Evolutionary conservation across 2,797 vertebrate species (phyloP), one percentile per base, ranked within the genome.

Genomic region (Gephyroberyx darwinii): DNA sequence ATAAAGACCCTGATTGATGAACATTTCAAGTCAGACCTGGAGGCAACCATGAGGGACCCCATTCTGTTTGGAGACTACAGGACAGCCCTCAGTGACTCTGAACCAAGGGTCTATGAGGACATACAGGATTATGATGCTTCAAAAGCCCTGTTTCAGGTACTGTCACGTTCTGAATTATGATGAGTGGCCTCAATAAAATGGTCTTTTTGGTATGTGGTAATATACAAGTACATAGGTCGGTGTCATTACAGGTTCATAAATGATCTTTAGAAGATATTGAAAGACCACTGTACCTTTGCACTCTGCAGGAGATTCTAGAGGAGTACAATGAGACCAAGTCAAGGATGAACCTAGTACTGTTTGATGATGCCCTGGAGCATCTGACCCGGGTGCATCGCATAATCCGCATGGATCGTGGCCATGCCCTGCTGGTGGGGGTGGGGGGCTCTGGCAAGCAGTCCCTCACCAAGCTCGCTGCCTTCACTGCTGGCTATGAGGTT

Each of bases 381-480:
- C 87, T 99, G 71, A 96, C 95, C 20, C 94, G 94, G 0, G 66
- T 98, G 35, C 96, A 99, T 81, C 95, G 96, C 52, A 94, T 97
- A 80, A 92, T 99, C 58, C 94, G 96, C 4, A 96, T 98, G 89
- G 94, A 96, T 84, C 93, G 89, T 0, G 96, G 97, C 35, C 97
- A 99, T 0, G 96, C 96, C 0, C 90, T 99, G 88, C 93, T 99
- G 17, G 96, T 98, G 1, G 98, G 98, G 0, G 94, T 96, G 0
- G 96, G 95, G 0, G 98, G 98, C 69, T 99, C 98, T 0, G 97
- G 98, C 37, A 99, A 98, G 82, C 97, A 97, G 88, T 98, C 96
- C 0, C 93, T 99, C 9, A 93, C 97, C 0, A 96, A 92, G 67
- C 93, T 99, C 13, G 97, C 96, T 8, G 95, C 96, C 30, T 96